Evolutionary conservation across 2,797 vertebrate genomes (phyloP), one percentile per base, ranked within the genome.

Genomic region (Pangasius mekongensis): DNA sequence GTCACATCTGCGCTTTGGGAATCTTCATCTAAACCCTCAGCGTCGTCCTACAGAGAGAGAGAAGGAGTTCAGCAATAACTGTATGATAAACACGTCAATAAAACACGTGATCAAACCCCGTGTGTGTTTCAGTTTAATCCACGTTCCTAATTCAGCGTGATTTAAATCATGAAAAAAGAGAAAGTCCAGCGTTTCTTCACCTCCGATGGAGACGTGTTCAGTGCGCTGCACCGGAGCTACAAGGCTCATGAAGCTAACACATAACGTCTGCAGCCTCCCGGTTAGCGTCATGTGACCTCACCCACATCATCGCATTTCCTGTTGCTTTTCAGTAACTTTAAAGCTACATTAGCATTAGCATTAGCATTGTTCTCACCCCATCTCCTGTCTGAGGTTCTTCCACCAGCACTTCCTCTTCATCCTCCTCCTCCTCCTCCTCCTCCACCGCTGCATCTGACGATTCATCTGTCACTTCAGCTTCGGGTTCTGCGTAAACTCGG

Each of bases 391-490:
- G 94, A 89, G 96, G 93, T 85, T 96, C 95, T 80, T 96, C 95
- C 56, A 95, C 92, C 0, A 95, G 92, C 30, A 91, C 92, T 30
- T 95, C 96, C 8, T 93, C 92, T 22, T 94, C 93, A 0, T 96
- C 95, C 0, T 96, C 95, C 14, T 96, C 95, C 11, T 96, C 95
- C 24, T 93, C 90, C 39, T 96, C 96, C 36, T 96, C 95, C 54
- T 96, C 95, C 2, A 94, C 93, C 0, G 93, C 93, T 80, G 91
- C 93, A 39, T 96, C 95, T 7, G 86, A 47, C 16, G 93, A 14
- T 47, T 96, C 95, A 86, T 96, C 95, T 0, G 89, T 90, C 18
- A 92, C 93, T 84, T 94, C 58, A 33, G 47, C 67, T 47, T 89
- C 85, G 20, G 60, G 9, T 11, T 96, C 89, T 9, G 95, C 96